phyloP scores from a whole-genome alignment of 2,888 invertebrate species.

The Drosophila neutralis region DNA sequence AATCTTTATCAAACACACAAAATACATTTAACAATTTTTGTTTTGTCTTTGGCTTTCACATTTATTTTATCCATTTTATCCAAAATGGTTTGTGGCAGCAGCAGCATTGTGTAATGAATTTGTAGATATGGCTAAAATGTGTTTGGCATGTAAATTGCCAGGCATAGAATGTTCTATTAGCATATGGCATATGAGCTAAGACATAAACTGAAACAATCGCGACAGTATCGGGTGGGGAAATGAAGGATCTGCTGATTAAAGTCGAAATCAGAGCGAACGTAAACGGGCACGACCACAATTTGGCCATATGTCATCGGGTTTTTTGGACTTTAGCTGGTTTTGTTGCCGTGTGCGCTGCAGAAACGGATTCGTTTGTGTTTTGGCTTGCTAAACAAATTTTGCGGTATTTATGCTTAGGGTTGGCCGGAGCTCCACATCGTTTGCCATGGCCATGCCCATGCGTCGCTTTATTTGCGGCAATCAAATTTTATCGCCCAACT shows the following conservation, averaged over 20 bases:
- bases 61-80: neutral
- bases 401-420: slow-evolving; percentile 36
- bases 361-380: slow-evolving; percentile 42
- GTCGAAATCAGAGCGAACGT: slow-evolving; percentile 42
- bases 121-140: slow-evolving; percentile 9
- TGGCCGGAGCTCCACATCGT: neutral
- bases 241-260: slow-evolving; percentile 37
- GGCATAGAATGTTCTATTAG: slow-evolving; percentile 19
- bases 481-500: slow-evolving; percentile 77
- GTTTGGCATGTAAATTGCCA: slow-evolving; percentile 10
- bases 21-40: neutral
- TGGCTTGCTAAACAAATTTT: slow-evolving; percentile 52
- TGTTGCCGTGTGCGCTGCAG: slow-evolving; percentile 4
- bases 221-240: neutral
- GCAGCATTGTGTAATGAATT: slow-evolving; percentile 2
- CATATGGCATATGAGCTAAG: slow-evolving; percentile 30
- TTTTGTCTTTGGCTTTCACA: too few species aligned
- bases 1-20: neutral
- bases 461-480: slow-evolving; percentile 70
- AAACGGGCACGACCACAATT: slow-evolving; percentile 46
- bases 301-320: slow-evolving; percentile 57
- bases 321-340: slow-evolving; percentile 28
- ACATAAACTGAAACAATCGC: slow-evolving; percentile 13
- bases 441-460: slow-evolving; percentile 4
- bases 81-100: neutral